These are phyloP conservation scores for Recurvirostra avosetta DNA, from an alignment of 2,113 vertebrate species.

Conservation along the genomic window DNA sequence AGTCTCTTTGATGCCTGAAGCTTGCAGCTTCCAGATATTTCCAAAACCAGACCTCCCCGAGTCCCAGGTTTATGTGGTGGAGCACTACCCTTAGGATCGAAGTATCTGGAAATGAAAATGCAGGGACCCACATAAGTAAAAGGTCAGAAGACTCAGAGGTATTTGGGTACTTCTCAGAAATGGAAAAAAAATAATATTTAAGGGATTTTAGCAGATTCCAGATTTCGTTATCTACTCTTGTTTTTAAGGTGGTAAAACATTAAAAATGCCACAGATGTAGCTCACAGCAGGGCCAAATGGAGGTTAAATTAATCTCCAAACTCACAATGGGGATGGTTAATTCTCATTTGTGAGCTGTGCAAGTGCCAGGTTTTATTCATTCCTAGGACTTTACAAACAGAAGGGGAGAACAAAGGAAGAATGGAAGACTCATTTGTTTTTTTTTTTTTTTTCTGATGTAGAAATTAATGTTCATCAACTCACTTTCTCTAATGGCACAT, in stretches of 20 bases:
- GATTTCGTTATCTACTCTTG: neutral
- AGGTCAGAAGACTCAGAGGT: neutral
- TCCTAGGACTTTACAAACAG: conserved; percentile 46
- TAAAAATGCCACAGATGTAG: conserved; percentile 30
- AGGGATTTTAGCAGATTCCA: neutral
- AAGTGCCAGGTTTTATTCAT: conserved; percentile 61
- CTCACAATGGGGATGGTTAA: conserved; percentile 46
- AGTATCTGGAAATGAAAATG: neutral
- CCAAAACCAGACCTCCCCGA: neutral
- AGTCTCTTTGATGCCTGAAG: neutral
- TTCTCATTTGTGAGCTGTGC: conserved; percentile 51
- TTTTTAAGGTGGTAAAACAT: conserved; percentile 18
- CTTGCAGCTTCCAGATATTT: neutral
- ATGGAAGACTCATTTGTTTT: neutral
- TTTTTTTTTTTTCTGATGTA: neutral
- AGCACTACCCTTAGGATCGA: neutral
- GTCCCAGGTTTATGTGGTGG: neutral
- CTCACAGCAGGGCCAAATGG: conserved; percentile 5
- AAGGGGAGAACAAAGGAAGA: conserved; percentile 55
- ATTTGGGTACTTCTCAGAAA: neutral
- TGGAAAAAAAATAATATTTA: neutral
- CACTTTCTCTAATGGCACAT: conserved; percentile 25
- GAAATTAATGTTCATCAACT: conserved; percentile 55
- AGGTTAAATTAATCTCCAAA: conserved; percentile 52
- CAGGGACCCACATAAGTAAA: neutral